These are phyloP conservation scores for Bicyclus anynana DNA, from an alignment of 1,140 invertebrate genomes.

Conservation along the genomic window DNA sequence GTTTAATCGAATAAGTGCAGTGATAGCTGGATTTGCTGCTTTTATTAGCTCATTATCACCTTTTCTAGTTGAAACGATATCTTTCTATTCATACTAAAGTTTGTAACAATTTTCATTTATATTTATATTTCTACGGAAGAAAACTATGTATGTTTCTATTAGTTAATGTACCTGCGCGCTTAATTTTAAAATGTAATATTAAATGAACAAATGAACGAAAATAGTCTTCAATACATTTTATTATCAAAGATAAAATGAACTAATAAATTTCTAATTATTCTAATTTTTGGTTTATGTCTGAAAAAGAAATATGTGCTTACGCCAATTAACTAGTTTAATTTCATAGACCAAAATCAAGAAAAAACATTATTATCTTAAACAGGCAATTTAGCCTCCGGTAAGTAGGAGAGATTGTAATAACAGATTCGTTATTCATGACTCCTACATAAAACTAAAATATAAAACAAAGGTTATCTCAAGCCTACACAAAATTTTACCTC, in stretches of 20 bases:
- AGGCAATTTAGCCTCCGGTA: constrained; percentile 1
- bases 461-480: constrained; percentile 14
- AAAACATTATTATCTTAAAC: not conserved
- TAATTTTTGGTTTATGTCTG: no score
- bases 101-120: no score
- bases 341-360: not conserved
- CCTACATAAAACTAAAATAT: constrained; percentile 16
- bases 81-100: not conserved
- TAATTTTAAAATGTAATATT: no score
- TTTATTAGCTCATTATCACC: constrained; percentile 6
- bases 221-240: no score
- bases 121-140: no score
- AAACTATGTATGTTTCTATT: no score
- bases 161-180: no score
- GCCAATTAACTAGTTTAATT: no score
- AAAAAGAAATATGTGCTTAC: no score
- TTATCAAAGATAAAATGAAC: no score
- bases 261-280: no score
- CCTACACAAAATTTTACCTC: constrained; percentile 12
- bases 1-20: not conserved
- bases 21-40: not conserved
- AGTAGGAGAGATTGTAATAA: constrained; percentile 14
- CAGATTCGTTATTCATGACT: constrained; percentile 11
- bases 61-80: not conserved
- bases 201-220: no score